phyloP scores from a whole-genome alignment of 2,888 invertebrate genomes.

The Cynaeus angustus region DNA sequence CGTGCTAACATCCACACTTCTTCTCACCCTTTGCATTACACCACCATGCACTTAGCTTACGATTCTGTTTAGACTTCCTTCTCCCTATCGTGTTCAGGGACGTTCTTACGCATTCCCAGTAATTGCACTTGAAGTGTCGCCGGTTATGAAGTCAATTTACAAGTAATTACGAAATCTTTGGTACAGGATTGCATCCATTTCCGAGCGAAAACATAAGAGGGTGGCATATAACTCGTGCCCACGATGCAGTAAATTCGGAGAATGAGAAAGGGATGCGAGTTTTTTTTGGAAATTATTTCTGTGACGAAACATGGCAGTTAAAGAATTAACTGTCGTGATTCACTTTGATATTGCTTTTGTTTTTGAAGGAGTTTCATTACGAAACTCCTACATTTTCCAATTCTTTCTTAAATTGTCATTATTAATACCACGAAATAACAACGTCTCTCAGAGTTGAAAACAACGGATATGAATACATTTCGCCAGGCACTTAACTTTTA shows the following conservation, averaged over 20 bases:
- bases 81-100: constrained; percentile 41
- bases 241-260: constrained; percentile 19
- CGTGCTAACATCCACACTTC: constrained; percentile 37
- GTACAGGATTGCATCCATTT: constrained; percentile 30
- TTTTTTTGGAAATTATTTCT: constrained; percentile 4
- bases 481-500: constrained; percentile 28
- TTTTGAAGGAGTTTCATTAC: too few relatives aligned
- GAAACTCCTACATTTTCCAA: too few relatives aligned
- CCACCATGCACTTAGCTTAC: constrained; percentile 35
- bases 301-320: too few relatives aligned
- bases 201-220: constrained; percentile 40
- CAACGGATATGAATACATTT: constrained; percentile 23
- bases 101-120: constrained; percentile 49
- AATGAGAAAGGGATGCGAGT: constrained; percentile 6
- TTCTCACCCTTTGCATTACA: constrained; percentile 2
- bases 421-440: background rate
- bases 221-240: background rate
- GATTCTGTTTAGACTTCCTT: constrained; percentile 47
- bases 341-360: too few relatives aligned
- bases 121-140: constrained; percentile 68
- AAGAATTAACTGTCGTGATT: too few relatives aligned
- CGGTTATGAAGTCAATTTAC: constrained; percentile 71
- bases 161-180: constrained; percentile 66
- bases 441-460: constrained; percentile 2
- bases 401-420: background rate